phyloP scores from a whole-genome alignment of 2,797 vertebrate genomes.

The Agapornis canus region DNA sequence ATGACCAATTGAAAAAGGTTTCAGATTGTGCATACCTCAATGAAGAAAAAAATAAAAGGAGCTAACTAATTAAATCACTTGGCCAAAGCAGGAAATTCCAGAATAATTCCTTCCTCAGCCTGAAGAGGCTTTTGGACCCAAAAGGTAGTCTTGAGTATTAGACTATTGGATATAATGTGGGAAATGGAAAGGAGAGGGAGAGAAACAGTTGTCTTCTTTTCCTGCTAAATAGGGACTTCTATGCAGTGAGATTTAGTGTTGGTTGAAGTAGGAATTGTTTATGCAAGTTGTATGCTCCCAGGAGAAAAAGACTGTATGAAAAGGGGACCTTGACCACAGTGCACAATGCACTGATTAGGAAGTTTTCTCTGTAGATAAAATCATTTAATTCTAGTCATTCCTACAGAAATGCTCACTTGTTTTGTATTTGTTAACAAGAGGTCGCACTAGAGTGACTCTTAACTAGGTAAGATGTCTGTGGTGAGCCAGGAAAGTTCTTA shows the following conservation, averaged over 20 bases:
- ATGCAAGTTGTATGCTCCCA: neutral
- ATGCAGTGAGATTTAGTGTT: neutral
- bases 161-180: neutral
- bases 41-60: rapidly evolving
- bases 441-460: neutral
- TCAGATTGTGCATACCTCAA: neutral
- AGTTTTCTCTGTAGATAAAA: neutral
- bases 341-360: neutral
- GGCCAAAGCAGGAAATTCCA: neutral
- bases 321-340: neutral
- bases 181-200: neutral
- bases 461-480: neutral
- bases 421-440: neutral
- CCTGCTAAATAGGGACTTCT: neutral
- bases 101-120: neutral
- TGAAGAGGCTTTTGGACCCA: neutral
- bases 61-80: neutral
- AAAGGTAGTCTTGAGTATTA: neutral
- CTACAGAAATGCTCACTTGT: neutral
- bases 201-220: neutral
- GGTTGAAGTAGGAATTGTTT: neutral
- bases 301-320: neutral
- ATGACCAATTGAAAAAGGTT: neutral
- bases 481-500: neutral
- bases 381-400: neutral